These are phyloP conservation scores for Nephrocerus scutellatus DNA, from an alignment of 2,888 invertebrate species.

Conservation along the genomic window DNA sequence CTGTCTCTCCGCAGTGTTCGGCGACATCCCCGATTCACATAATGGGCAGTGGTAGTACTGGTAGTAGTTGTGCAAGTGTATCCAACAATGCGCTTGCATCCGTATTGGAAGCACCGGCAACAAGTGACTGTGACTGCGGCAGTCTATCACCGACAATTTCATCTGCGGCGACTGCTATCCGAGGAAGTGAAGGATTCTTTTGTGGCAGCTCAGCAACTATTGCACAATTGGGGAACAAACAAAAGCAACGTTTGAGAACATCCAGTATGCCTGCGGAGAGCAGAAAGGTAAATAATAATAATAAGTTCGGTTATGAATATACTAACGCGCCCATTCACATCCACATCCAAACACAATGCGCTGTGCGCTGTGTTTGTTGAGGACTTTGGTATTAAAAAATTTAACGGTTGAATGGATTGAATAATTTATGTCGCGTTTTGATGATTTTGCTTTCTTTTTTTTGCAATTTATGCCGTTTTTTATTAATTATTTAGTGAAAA, in stretches of 20 bases:
- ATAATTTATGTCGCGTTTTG: no score
- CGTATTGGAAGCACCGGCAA: slow-evolving; percentile 21
- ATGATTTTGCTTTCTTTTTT: no score
- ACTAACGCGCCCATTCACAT: no score
- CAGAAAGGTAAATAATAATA: slow-evolving; percentile 39
- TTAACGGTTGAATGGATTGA: no score
- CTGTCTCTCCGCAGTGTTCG: slow-evolving; percentile 42
- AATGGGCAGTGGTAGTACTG: slow-evolving; percentile 9
- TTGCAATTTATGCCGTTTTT: no score
- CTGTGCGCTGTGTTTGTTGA: no score
- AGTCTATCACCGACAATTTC: slow-evolving; percentile 29
- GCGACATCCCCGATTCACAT: slow-evolving; percentile 27
- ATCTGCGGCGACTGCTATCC: no score
- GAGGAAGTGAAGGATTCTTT: slow-evolving; percentile 16
- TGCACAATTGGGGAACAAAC: slow-evolving; percentile 30
- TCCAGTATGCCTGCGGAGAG: slow-evolving; percentile 47
- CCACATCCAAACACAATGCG: no score
- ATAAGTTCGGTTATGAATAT: no score
- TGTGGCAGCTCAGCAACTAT: slow-evolving; percentile 33
- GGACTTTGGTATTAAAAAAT: no score
- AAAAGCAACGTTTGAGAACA: slow-evolving; percentile 42
- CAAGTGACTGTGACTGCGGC: slow-evolving; percentile 22
- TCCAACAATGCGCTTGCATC: slow-evolving; percentile 22
- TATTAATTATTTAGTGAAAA: no score
- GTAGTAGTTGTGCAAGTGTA: no score